A percentile compares a stretch with the other conserved stretches of the same genome.
Conservation (phyloP, 2,888 invertebrate species). For the Aporophyla lueneburgensis region DNA sequence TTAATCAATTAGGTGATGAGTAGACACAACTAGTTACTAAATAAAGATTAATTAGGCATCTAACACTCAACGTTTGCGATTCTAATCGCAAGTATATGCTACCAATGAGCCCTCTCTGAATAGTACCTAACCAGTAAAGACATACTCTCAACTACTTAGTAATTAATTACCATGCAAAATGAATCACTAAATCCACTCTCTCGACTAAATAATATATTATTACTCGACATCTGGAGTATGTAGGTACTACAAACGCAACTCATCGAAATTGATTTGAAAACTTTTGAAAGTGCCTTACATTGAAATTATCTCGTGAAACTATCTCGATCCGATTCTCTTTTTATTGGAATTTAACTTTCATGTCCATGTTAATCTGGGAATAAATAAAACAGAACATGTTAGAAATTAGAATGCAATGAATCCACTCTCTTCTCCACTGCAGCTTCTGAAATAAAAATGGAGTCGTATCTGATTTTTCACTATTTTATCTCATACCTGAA, state of each 20-base stretch:
- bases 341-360: constrained; percentile 25
- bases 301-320: constrained; percentile 47
- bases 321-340: constrained; percentile 39
- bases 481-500: background rate
- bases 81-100: background rate
- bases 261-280: constrained; percentile 63
- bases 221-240: constrained; percentile 13
- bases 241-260: constrained; percentile 52
- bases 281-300: constrained; percentile 58
- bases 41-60: background rate
- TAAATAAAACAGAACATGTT: constrained; percentile 6
- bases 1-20: background rate
- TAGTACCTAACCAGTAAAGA: background rate
- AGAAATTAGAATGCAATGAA: background rate
- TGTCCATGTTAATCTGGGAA: constrained; percentile 12
- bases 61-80: background rate
- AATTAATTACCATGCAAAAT: constrained; percentile 18
- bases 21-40: background rate
- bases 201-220: constrained; percentile 42
- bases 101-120: background rate
- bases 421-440: too few relatives aligned
- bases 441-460: background rate
- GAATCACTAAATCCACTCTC: constrained; percentile 40
- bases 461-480: too few relatives aligned
- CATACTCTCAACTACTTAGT: background rate